phyloP scores from a whole-genome alignment of 2,113 vertebrate species.

The Mastomys natalensis region DNA sequence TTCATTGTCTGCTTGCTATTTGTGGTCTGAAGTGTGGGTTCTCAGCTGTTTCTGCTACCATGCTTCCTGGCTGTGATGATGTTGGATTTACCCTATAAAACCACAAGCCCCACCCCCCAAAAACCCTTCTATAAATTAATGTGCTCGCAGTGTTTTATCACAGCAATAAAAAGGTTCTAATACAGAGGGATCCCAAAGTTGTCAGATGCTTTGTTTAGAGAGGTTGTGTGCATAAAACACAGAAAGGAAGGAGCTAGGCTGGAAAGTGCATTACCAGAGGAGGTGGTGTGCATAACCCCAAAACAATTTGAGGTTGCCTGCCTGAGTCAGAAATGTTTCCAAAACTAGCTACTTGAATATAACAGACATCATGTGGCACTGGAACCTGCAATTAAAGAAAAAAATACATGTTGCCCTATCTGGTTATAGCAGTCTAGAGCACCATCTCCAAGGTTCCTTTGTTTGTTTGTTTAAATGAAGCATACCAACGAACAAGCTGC shows the following conservation, averaged over 20 bases:
- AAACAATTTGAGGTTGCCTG: background rate
- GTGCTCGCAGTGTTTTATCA: background rate
- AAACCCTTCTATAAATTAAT: background rate
- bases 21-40: background rate
- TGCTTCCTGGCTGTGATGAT: background rate
- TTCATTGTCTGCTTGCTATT: background rate
- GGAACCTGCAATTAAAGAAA: conserved; percentile 1
- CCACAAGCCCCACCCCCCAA: background rate
- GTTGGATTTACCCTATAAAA: background rate
- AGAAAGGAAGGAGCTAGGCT: background rate
- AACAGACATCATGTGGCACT: background rate
- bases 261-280: background rate
- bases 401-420: conserved; percentile 8
- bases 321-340: background rate
- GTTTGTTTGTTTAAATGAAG: background rate
- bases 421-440: background rate
- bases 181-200: background rate
- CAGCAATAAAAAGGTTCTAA: background rate
- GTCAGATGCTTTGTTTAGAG: background rate
- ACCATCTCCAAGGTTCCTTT: background rate
- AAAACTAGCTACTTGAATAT: background rate
- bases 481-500: background rate
- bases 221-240: background rate
- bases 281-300: background rate
- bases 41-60: background rate